Base-by-base conservation (phyloP, 2,113 vertebrate species). In the Columba janthina region DNA sequence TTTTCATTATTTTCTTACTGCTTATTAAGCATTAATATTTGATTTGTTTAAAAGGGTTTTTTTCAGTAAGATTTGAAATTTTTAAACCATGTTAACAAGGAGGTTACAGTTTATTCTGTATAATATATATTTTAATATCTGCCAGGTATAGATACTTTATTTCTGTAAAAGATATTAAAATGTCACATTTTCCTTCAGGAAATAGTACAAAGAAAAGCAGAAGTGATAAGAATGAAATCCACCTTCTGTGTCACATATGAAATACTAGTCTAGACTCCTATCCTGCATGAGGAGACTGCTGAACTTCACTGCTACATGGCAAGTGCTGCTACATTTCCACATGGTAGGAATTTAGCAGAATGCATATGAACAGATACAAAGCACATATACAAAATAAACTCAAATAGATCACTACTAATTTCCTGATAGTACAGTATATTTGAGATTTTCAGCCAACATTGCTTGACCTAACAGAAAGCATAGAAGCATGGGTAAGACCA, bases 11-110 rank as follows among this genome's bases (percentile, higher is more conserved):
- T 95, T 96, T 96, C 67, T 88, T 83, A 86, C 72, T 21, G 93
- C 93, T 90, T 91, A 95, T 96, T 96, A 95, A 94, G 53, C 61
- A 96, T 97, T 97, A 97, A 97, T 97, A 97, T 97, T 97, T 97
- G 48, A 97, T 97, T 94, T 94, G 78, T 89, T 94, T 86, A 62
- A 97, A 91, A 91, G 25, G 21, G 9, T 74, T 89, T 95, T 88
- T 95, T 88, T 58, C 75, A 56, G 36, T 82, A 79, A 80, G 56
- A 80, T 42, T 44, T 83, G 54, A 87, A 94, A 90, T 70, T 84
- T 89, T 94, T 85, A 95, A 95, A 71, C 57, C 58, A 72, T 9
- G 20, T 91, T 96, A 96, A 91, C 42, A 91, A 96, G 66, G 42
- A 85, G 10, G 29, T 53, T 87, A 78, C 19, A 76, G 84, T 93